Evolutionary conservation across 92 coral and sea anemone species (phyloP).

Genomic region (Parazoanthus darwini): DNA sequence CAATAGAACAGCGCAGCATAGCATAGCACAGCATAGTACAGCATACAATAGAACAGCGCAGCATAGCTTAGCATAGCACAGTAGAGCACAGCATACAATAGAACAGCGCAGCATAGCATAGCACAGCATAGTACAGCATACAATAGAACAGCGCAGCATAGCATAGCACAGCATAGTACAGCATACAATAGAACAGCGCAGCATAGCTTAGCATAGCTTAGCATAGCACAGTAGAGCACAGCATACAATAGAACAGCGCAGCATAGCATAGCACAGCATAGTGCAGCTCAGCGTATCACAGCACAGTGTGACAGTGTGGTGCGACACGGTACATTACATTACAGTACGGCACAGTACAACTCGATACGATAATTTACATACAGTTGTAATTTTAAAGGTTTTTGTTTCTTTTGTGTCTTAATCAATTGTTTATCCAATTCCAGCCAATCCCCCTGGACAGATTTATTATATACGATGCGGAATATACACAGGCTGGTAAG

Average conservation of each 20-base stretch:
- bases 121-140: not conserved
- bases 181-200: not conserved
- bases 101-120: not conserved
- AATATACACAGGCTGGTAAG: constrained; percentile 82
- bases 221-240: not conserved
- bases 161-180: not conserved
- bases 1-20: no score
- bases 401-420: no score
- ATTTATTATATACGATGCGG: constrained; percentile 90
- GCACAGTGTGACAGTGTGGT: not conserved
- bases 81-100: no score
- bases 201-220: not conserved
- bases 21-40: not conserved
- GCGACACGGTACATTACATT: no score
- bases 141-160: not conserved
- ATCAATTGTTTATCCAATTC: constrained; percentile 1
- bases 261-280: not conserved
- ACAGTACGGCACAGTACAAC: no score
- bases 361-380: no score
- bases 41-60: no score
- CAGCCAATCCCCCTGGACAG: constrained; percentile 98
- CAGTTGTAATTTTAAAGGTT: no score
- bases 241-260: not conserved
- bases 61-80: no score
- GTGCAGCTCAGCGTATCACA: not conserved